Evolutionary conservation across 2,888 invertebrate species (phyloP), one percentile per base, ranked within the genome.

Genomic region (Ellobium chinense): DNA sequence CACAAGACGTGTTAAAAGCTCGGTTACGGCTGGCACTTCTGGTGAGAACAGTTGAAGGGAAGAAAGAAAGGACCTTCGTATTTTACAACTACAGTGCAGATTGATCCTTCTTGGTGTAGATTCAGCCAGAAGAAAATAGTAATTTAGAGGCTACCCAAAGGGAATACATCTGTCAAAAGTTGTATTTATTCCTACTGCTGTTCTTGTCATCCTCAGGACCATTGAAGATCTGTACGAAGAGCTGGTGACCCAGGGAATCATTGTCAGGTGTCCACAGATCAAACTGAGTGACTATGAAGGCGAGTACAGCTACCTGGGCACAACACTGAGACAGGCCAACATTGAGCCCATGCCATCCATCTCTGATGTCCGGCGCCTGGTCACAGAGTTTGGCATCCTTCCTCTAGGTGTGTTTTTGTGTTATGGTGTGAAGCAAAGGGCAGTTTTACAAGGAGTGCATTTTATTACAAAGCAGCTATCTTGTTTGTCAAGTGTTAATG

Each of bases 201-300:
- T 54, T 54, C 12, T n/a, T n/a, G n/a, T n/a, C n/a, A n/a, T n/a
- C n/a, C 79, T 24, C 89, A 92, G 92, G 81, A 91, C 92, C 14
- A 92, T 92, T 9, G 92, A 92, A 92, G 98, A 97, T 0, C 94
- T 99, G 2, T 97, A 97, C 91, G 98, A 98, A 93, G 98, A 99
- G 93, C 93, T 99, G 24, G 95, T 98, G 0, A 95, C 96, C 0
- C 97, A 98, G 93, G 97, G 98, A 0, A 97, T 99, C 29, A 97
- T 98, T 81, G 95, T 92, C 4, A 95, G 96, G 81, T 96, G 96
- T 89, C 96, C 96, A 0, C 94, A 95, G 83, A 94, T 95, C 0
- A 94, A 94, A 56, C 94, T 97, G 37, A 94, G 94, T 12, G 95
- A 96, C 82, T 97, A 95, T 90, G 94, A 96, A 76, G 98, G 98